Percentiles rank a stretch among this genome's conserved stretches.
Conservation (phyloP, 2,113 vertebrate species). For the Ammodytes dubius region DNA sequence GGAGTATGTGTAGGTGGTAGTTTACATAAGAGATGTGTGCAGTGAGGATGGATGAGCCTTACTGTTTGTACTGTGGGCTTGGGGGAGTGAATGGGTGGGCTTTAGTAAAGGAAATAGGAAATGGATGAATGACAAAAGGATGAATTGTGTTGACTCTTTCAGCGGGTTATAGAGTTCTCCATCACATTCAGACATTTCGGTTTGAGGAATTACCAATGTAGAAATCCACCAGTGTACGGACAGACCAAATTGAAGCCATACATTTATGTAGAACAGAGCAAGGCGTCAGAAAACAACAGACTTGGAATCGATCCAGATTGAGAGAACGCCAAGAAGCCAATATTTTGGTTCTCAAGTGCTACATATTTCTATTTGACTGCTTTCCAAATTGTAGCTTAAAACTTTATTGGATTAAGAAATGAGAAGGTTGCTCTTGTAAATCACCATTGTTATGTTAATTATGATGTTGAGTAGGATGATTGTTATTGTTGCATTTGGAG, state of each 20-base stretch:
- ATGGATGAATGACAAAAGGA: slow-evolving; percentile 14
- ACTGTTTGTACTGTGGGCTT: slow-evolving; percentile 17
- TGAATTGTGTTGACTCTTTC: slow-evolving; percentile 26
- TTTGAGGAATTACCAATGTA: slow-evolving; percentile 30
- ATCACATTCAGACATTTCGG: slow-evolving; percentile 38
- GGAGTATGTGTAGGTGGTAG: slow-evolving; percentile 47
- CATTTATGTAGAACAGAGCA: slow-evolving; percentile 25
- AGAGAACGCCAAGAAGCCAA: slow-evolving; percentile 1
- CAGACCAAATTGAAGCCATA: slow-evolving; percentile 41
- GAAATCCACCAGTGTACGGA: slow-evolving; percentile 23
- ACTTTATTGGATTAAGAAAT: background rate
- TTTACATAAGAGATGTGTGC: slow-evolving; percentile 33
- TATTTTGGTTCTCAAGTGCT: background rate
- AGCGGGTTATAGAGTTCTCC: slow-evolving; percentile 22
- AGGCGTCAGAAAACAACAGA: slow-evolving; percentile 29
- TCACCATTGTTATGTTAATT: background rate
- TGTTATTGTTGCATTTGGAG: background rate
- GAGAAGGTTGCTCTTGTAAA: background rate
- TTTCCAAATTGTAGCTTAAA: background rate
- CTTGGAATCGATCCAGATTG: slow-evolving; percentile 3
- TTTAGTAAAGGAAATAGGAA: slow-evolving; percentile 16
- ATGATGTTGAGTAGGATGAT: background rate
- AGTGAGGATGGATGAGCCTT: slow-evolving; percentile 34
- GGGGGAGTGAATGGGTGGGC: slow-evolving; percentile 17
- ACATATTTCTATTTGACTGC: background rate